Base-by-base conservation (phyloP, 1,140 invertebrate species). In the Drosophila lacertosa region DNA sequence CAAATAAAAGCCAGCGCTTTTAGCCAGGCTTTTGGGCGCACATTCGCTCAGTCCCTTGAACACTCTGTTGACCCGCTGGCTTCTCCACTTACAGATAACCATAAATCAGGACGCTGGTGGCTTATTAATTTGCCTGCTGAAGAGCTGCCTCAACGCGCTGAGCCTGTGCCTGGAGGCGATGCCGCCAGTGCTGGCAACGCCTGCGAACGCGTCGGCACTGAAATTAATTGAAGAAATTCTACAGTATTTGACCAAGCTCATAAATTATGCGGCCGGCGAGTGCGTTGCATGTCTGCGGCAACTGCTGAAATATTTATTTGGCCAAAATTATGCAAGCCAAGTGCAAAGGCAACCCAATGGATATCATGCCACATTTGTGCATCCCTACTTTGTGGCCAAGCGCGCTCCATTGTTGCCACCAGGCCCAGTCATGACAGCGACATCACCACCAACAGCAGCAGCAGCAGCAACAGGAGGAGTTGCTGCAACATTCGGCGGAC, bases 231-330 rank as follows among this genome's bases (percentile, higher is more conserved):
- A 98, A 90, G 97, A 98, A 89, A 92, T 97, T 60, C 92, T 98
- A 11, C 91, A 91, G 54, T 97, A 96, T 92, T 91, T 97, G 13
- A 94, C 94, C 70, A 93, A 92, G 29, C 94, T 95, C 4, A 94
- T 97, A 57, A 88, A 92, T 50, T 90, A 97, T 58, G 94, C 95
- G 57, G 94, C 96, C 9, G 94, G 93, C 6, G 91, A 93, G 16
- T 94, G 95, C 13, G 93, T 98, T 13, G 92, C 93, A 65, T 96
- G 96, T 92, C 95, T 97, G 16, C 94, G 96, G 74, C 96, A 97
- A 93, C 84, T 97, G 45, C 90, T 97, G 39, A 96, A 97, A 91
- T 95, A 95, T 83, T 91, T 97, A 51, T 97, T 97, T 92, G 94
- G 94, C 26, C 94, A 94, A 20, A 97, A 97, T 91, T 92, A 96